Percentiles rank a stretch among this genome's conserved stretches.
These are phyloP conservation scores for Hylia prasina DNA, from an alignment of 2,113 vertebrate species.

Conservation along the genomic window DNA sequence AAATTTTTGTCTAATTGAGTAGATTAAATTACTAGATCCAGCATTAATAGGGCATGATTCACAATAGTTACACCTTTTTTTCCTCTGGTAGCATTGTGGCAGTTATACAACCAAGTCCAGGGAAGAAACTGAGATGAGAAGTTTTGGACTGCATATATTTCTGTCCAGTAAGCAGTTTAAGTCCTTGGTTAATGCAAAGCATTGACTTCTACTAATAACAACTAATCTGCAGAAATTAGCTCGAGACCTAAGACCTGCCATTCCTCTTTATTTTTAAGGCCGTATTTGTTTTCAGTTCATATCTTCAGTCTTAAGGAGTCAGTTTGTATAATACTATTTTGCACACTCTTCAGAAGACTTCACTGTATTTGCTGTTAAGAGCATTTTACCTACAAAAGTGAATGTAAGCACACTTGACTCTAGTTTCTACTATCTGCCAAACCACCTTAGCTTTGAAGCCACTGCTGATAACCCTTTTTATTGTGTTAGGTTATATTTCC, in stretches of 20 bases:
- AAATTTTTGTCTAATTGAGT: background rate
- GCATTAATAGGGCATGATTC: background rate
- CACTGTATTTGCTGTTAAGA: background rate
- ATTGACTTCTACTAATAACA: background rate
- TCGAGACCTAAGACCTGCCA: background rate
- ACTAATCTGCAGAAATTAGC: background rate
- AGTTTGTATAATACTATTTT: background rate
- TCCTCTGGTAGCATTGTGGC: background rate
- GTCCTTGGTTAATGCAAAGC: background rate
- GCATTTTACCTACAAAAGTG: background rate
- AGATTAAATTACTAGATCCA: background rate
- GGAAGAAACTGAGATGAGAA: background rate
- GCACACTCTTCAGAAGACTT: background rate
- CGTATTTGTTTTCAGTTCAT: background rate
- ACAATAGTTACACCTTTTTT: background rate
- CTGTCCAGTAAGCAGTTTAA: background rate
- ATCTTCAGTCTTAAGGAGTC: background rate
- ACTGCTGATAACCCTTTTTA: background rate
- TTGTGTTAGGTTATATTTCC: background rate
- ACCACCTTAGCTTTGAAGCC: background rate
- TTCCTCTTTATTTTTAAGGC: background rate
- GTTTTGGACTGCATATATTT: background rate
- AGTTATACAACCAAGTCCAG: background rate
- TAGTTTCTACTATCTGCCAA: background rate
- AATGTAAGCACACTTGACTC: background rate